Evolutionary conservation across 2,113 vertebrate species (phyloP).

Genomic region (Syrmaticus mikado): DNA sequence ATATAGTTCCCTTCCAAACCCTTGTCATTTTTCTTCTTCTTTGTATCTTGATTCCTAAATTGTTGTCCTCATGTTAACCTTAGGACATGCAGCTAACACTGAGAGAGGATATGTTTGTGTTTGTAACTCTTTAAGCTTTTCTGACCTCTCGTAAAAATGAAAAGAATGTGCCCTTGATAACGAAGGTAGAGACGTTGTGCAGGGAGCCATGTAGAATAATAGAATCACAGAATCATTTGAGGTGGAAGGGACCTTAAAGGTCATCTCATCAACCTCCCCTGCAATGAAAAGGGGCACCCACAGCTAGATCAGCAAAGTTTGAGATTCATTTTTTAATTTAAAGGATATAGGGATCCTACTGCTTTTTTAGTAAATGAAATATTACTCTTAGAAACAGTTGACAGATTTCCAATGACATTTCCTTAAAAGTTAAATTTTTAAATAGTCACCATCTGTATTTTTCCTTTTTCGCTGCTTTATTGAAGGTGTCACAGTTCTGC

Average conservation of each 20-base stretch:
- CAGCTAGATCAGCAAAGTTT: neutral
- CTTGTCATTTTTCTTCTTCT: conserved; percentile 39
- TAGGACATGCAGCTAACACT: neutral
- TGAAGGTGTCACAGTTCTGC: neutral
- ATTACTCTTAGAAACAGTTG: neutral
- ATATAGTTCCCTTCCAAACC: neutral
- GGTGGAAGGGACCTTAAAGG: neutral
- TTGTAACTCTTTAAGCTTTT: neutral
- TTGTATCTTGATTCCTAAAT: conserved; percentile 55
- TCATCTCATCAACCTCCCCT: neutral
- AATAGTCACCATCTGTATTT: neutral
- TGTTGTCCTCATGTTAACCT: conserved; percentile 22
- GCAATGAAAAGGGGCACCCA: neutral
- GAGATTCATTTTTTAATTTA: neutral
- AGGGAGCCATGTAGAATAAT: neutral
- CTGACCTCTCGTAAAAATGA: neutral
- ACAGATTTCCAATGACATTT: neutral
- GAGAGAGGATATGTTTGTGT: neutral
- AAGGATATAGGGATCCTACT: neutral
- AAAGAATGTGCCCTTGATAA: neutral
- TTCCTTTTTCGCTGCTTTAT: neutral
- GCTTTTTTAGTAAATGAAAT: neutral
- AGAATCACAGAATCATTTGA: neutral
- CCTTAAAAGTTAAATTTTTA: neutral
- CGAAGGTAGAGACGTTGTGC: neutral